Percentiles rank a stretch among this genome's conserved stretches.
phyloP scores from a whole-genome alignment of 2,113 vertebrate genomes.

The Lontra canadensis region DNA sequence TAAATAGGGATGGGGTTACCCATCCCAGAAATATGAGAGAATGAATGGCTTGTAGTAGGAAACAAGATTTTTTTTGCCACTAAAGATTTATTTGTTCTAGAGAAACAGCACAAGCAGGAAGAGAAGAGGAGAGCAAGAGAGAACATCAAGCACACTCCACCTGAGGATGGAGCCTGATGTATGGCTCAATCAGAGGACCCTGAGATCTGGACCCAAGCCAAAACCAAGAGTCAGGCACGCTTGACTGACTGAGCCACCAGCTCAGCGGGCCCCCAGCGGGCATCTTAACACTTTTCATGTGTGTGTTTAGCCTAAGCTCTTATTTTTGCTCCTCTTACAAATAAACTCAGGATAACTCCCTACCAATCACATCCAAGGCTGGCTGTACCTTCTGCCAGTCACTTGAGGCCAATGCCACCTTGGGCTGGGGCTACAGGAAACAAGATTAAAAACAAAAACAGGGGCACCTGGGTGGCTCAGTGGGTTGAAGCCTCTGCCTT shows the following conservation, averaged over 20 bases:
- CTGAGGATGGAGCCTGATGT: neutral
- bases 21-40: neutral
- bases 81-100: neutral
- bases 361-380: accelerated
- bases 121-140: neutral
- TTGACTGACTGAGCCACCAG: neutral
- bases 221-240: neutral
- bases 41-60: neutral
- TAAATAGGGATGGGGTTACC: neutral
- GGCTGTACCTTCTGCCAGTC: too few species aligned
- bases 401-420: accelerated
- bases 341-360: neutral
- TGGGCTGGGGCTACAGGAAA: accelerated
- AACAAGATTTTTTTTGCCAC: neutral
- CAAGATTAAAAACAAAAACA: neutral
- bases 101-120: neutral
- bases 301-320: accelerated
- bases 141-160: neutral
- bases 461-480: too few species aligned
- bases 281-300: neutral
- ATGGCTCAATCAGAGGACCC: too few species aligned
- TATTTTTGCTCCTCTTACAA: neutral
- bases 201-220: too few species aligned
- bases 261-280: neutral
- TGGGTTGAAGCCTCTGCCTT: too few species aligned